These are phyloP conservation scores for Heliconius melpomene DNA, from an alignment of 1,140 invertebrate species.

Conservation along the genomic window DNA sequence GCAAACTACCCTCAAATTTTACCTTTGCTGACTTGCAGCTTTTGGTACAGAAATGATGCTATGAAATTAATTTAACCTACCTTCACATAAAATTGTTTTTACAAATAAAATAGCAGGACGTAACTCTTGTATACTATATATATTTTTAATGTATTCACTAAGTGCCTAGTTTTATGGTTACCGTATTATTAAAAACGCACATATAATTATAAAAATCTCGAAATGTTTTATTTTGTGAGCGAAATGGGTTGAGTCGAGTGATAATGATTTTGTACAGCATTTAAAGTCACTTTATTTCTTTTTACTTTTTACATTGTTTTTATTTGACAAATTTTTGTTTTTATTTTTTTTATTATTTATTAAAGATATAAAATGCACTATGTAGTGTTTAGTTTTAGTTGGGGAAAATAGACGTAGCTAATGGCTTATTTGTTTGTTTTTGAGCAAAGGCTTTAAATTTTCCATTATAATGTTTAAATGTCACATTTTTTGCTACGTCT, in stretches of 20 bases:
- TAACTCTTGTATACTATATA: constrained; percentile 14
- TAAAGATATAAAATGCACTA: neutral
- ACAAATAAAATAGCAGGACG: no score
- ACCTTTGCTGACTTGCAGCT: no score
- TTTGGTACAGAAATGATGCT: no score
- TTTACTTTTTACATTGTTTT: neutral
- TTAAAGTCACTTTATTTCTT: neutral
- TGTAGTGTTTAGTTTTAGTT: neutral
- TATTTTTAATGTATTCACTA: constrained; percentile 35
- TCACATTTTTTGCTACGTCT: neutral
- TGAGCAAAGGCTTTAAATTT: neutral
- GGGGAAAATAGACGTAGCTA: neutral
- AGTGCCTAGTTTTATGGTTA: constrained; percentile 53
- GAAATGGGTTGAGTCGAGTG: neutral
- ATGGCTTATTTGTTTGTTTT: neutral
- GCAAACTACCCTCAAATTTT: no score
- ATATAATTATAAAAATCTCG: neutral
- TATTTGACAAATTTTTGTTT: neutral
- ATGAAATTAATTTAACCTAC: no score
- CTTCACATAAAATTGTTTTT: no score
- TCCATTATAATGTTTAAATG: neutral
- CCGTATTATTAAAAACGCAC: constrained; percentile 39
- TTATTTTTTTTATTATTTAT: neutral
- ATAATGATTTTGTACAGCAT: neutral
- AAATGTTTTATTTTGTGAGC: neutral